Percentiles rank a stretch among this genome's conserved stretches.
These are phyloP conservation scores for Python bivittatus DNA, from an alignment of 2,113 vertebrate genomes.

Conservation along the genomic window DNA sequence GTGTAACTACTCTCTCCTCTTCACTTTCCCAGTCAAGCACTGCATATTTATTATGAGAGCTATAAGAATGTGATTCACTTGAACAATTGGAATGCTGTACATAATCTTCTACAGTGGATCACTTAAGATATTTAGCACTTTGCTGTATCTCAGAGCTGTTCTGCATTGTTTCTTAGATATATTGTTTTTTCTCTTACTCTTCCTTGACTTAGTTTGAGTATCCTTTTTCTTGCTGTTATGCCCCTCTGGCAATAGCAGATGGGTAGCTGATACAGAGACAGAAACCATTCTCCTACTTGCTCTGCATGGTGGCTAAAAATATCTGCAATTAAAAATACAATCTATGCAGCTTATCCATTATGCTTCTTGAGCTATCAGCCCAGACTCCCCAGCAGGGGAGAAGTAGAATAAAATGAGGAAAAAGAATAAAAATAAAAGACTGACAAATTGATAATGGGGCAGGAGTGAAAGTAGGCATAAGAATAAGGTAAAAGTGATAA, in stretches of 20 bases:
- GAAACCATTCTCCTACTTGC: not conserved
- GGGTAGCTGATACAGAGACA: not conserved
- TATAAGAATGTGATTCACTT: no score
- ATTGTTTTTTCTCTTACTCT: no score
- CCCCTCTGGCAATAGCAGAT: not conserved
- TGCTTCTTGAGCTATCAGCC: not conserved
- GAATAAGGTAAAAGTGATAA: not conserved
- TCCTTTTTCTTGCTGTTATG: not conserved
- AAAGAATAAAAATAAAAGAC: not conserved
- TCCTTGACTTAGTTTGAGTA: not conserved
- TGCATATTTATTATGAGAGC: no score
- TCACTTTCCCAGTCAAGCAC: no score
- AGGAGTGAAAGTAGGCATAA: not conserved
- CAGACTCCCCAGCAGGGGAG: not conserved
- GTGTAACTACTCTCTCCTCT: no score
- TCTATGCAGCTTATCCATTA: not conserved
- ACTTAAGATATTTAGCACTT: not conserved
- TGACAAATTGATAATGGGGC: not conserved
- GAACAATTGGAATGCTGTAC: not conserved
- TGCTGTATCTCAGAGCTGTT: not conserved
- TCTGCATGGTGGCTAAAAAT: not conserved
- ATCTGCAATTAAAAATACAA: not conserved
- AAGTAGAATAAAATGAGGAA: not conserved
- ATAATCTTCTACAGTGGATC: not conserved
- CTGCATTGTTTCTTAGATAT: not conserved